Evolutionary conservation across 2,113 vertebrate genomes (phyloP).

Genomic region (Cyphomyrus discorhynchus): DNA sequence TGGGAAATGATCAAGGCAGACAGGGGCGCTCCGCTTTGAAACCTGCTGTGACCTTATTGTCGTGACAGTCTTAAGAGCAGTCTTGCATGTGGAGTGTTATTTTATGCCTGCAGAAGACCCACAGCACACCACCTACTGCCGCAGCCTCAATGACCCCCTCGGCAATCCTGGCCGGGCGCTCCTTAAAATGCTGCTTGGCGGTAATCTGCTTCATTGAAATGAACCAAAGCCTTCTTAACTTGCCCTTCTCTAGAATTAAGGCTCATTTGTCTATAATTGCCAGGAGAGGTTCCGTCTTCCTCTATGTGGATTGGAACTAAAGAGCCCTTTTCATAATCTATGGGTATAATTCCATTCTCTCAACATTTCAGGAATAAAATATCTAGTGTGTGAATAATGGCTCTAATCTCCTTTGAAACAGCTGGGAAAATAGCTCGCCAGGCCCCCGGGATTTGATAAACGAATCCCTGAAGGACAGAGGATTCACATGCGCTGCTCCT

Average conservation of each 20-base stretch:
- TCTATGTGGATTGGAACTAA: neutral
- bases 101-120: neutral
- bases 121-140: neutral
- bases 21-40: neutral
- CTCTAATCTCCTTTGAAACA: slow-evolving; percentile 1
- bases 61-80: neutral
- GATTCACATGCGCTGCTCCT: neutral
- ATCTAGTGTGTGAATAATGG: neutral
- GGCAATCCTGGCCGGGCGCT: neutral
- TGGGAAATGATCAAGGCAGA: neutral
- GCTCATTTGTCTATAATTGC: neutral
- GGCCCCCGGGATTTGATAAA: neutral
- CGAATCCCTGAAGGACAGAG: neutral
- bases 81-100: neutral
- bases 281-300: neutral
- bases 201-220: neutral
- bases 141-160: neutral
- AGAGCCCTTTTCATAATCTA: neutral
- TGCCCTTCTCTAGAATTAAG: neutral
- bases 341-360: slow-evolving; percentile 1
- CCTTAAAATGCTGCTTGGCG: neutral
- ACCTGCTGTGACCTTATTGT: neutral
- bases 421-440: neutral
- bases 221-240: neutral
- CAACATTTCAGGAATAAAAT: neutral